phyloP scores from a whole-genome alignment of 1,140 invertebrate species.

The Pseudomyrmex pallidus region DNA sequence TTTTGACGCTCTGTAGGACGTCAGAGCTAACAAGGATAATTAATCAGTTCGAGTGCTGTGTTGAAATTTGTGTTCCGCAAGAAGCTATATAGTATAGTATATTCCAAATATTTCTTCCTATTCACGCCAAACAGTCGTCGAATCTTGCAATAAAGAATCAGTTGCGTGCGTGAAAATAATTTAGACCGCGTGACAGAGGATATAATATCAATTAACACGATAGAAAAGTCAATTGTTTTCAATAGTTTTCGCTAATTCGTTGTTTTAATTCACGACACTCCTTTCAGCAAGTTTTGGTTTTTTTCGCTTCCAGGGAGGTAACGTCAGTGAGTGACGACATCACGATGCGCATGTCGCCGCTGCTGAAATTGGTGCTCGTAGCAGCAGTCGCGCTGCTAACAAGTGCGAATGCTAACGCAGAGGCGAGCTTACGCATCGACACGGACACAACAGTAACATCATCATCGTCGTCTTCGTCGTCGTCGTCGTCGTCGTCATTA shows the following conservation, averaged over 20 bases:
- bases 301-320: constrained; percentile 80
- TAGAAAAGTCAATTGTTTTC: background rate
- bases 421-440: constrained; percentile 32
- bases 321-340: constrained; percentile 82
- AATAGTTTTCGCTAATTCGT: no score
- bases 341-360: constrained; percentile 85
- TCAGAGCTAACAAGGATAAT: background rate
- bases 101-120: no score
- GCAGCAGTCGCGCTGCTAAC: constrained; percentile 82
- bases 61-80: background rate
- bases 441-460: constrained; percentile 50
- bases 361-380: constrained; percentile 83
- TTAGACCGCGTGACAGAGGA: no score
- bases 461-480: constrained; percentile 15
- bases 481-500: background rate
- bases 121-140: no score
- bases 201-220: no score
- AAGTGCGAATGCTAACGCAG: constrained; percentile 74
- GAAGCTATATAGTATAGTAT: no score
- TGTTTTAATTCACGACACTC: background rate
- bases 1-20: background rate
- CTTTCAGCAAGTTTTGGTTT: constrained; percentile 64
- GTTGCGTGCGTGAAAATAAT: no score
- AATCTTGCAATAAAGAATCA: no score
- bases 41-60: background rate